Percentiles rank a stretch among this genome's conserved stretches.
phyloP scores from a whole-genome alignment of 2,888 invertebrate genomes.

The Temnothorax ravouxi region DNA sequence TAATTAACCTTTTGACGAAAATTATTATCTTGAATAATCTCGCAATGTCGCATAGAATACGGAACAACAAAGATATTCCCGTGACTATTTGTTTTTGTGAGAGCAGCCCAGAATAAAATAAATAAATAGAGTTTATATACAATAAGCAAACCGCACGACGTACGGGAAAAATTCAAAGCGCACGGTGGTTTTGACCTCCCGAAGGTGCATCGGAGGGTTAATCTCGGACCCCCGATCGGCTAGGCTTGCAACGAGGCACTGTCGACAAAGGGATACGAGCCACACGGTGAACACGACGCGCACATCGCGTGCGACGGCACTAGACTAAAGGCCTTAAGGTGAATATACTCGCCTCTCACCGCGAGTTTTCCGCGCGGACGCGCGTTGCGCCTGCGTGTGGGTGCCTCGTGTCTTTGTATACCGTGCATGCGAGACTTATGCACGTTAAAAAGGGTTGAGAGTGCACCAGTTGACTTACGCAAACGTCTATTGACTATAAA shows the following conservation, averaged over 20 bases:
- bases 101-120: background rate
- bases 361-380: conserved; percentile 78
- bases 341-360: conserved; percentile 76
- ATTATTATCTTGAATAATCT: background rate
- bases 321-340: conserved; percentile 83
- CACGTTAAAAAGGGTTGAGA: conserved; percentile 61
- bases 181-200: background rate
- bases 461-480: conserved; percentile 68
- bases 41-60: background rate
- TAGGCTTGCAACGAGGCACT: background rate
- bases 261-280: conserved; percentile 20
- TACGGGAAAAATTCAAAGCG: background rate
- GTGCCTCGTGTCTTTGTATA: conserved; percentile 47
- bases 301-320: conserved; percentile 79
- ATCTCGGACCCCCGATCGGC: background rate
- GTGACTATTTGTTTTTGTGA: background rate
- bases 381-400: conserved; percentile 72
- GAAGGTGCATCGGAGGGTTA: background rate
- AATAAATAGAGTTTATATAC: background rate
- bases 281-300: conserved; percentile 70
- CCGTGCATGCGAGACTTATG: background rate
- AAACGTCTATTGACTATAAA: conserved; percentile 69
- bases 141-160: background rate
- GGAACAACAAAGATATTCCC: background rate
- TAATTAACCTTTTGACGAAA: background rate